Conservation (phyloP, 2,113 vertebrate genomes). For the Uria aalge region DNA sequence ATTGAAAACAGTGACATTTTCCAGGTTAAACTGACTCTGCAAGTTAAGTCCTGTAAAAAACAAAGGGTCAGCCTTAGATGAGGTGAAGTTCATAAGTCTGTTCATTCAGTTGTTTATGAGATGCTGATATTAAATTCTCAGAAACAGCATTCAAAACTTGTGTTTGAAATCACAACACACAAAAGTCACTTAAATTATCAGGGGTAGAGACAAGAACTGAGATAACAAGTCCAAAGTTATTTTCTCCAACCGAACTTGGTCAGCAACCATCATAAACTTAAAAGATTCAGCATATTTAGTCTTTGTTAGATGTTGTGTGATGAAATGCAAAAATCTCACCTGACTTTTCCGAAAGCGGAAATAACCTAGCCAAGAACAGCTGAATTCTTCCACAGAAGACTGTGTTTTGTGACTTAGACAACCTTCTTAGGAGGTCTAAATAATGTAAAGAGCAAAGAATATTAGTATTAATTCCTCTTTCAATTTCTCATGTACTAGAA, state of each 20-base stretch:
- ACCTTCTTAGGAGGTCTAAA: constrained; percentile 91
- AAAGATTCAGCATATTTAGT: not conserved
- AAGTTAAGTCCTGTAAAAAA: constrained; percentile 88
- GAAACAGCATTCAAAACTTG: not conserved
- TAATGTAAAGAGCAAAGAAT: not conserved
- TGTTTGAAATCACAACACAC: not conserved
- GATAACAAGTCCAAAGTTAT: not conserved
- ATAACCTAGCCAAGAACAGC: constrained; percentile 94
- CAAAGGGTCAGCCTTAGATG: not conserved
- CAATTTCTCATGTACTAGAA: not conserved
- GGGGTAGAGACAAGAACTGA: not conserved
- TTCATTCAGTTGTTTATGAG: not conserved
- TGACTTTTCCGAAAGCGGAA: constrained; percentile 97
- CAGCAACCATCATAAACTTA: not conserved
- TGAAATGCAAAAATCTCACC: constrained; percentile 74
- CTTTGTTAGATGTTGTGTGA: not conserved
- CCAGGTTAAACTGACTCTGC: constrained; percentile 98
- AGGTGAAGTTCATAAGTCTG: not conserved
- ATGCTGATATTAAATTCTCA: not conserved
- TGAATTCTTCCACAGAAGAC: constrained; percentile 98
- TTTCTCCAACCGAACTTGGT: not conserved
- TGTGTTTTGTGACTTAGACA: constrained; percentile 98
- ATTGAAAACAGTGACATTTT: constrained; percentile 97
- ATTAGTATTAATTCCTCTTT: not conserved
- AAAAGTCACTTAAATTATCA: not conserved